Percentiles rank a stretch among this genome's conserved stretches.
Conservation (phyloP, 1,140 invertebrate species). For the Bactericera cockerelli region DNA sequence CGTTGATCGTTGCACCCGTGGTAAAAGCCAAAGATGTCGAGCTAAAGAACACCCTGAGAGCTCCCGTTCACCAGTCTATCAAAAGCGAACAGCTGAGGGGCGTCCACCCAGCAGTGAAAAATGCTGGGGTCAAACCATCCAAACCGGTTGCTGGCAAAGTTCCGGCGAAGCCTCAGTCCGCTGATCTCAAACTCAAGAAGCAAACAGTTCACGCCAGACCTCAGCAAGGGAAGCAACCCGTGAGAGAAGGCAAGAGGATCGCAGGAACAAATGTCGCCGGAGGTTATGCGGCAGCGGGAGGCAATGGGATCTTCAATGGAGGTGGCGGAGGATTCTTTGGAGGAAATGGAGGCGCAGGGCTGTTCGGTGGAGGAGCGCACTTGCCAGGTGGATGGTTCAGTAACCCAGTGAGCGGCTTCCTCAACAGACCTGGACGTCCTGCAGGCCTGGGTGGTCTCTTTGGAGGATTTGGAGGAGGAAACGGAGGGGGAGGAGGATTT, state of each 20-base stretch:
- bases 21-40: background rate
- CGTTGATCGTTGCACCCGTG: background rate
- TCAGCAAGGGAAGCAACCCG: background rate
- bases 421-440: background rate
- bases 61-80: background rate
- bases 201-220: background rate
- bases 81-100: background rate
- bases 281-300: background rate
- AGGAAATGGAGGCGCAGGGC: background rate
- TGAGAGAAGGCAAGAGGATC: background rate
- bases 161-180: background rate
- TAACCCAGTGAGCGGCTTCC: background rate
- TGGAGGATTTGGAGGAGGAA: background rate
- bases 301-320: background rate
- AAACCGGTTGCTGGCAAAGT: background rate
- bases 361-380: background rate
- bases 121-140: background rate
- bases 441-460: background rate
- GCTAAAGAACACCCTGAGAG: background rate
- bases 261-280: background rate
- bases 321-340: background rate
- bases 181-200: constrained; percentile 7
- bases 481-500: background rate
- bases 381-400: background rate
- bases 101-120: background rate